phyloP scores from a whole-genome alignment of 2,888 invertebrate genomes.

The Diloba caeruleocephala region DNA sequence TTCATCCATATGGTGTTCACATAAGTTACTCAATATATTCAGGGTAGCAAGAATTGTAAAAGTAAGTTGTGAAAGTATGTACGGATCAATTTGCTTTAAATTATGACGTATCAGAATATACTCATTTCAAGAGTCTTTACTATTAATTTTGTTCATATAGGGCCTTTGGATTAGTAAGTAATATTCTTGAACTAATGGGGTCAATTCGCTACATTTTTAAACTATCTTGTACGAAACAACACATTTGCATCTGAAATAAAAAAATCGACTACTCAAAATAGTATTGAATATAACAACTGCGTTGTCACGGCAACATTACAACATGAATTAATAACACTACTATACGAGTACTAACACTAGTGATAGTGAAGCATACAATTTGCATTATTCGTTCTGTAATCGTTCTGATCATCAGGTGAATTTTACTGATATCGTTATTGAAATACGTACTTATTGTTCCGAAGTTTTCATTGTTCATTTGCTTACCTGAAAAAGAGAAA shows the following conservation, averaged over 20 bases:
- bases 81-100: too few species aligned
- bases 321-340: slow-evolving; percentile 21
- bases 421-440: slow-evolving; percentile 22
- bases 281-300: background rate
- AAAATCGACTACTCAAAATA: background rate
- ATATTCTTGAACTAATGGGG: too few species aligned
- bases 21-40: slow-evolving; percentile 19
- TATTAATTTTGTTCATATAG: too few species aligned
- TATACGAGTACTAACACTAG: too few species aligned
- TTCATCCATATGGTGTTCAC: slow-evolving; percentile 26
- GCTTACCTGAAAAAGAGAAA: slow-evolving; percentile 54
- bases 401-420: slow-evolving; percentile 27
- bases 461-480: slow-evolving; percentile 14
- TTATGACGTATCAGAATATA: too few species aligned
- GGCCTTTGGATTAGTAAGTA: too few species aligned
- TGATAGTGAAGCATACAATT: slow-evolving; percentile 12
- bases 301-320: slow-evolving; percentile 10
- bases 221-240: background rate
- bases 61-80: background rate
- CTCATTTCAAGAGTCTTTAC: too few species aligned
- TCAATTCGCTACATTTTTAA: too few species aligned
- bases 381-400: slow-evolving; percentile 52
- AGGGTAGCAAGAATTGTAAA: background rate
- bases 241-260: background rate
- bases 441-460: slow-evolving; percentile 47